Percentiles rank a stretch among this genome's conserved stretches.
phyloP scores from a whole-genome alignment of 2,113 vertebrate species.

The Gymnogyps californianus region DNA sequence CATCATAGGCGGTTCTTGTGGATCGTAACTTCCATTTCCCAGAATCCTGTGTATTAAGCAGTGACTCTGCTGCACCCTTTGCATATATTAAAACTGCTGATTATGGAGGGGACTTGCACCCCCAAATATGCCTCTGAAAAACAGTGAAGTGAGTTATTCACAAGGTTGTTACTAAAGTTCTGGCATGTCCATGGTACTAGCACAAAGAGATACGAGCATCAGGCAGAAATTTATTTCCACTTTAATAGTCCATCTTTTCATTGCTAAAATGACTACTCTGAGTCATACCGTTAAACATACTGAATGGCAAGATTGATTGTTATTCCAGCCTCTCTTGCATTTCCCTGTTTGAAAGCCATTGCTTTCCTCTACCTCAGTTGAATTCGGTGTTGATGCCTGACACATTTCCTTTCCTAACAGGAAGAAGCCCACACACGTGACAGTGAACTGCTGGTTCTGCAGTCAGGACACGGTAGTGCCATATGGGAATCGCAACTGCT shows the following conservation, averaged over 20 bases:
- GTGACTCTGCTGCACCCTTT: rapidly evolving
- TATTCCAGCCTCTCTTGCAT: background rate
- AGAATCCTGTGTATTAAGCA: background rate
- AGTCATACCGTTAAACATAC: rapidly evolving
- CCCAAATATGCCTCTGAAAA: background rate
- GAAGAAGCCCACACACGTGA: constrained; percentile 85
- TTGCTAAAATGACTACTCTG: background rate
- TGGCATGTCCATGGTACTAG: background rate
- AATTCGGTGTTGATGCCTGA: background rate
- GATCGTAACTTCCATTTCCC: background rate
- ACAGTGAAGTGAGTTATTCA: background rate
- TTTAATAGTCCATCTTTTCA: background rate
- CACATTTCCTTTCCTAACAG: constrained; percentile 41
- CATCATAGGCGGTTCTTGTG: background rate
- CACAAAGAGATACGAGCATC: background rate
- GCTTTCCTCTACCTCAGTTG: background rate
- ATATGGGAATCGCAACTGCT: constrained; percentile 96
- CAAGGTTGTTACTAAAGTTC: background rate
- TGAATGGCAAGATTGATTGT: background rate
- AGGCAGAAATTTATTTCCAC: background rate
- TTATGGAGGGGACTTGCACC: background rate
- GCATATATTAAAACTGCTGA: background rate
- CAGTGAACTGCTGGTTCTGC: constrained; percentile 98
- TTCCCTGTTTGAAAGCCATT: background rate
- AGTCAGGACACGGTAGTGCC: constrained; percentile 90